Conservation (phyloP, 2,888 invertebrate genomes). For the Limenitis camilla region DNA sequence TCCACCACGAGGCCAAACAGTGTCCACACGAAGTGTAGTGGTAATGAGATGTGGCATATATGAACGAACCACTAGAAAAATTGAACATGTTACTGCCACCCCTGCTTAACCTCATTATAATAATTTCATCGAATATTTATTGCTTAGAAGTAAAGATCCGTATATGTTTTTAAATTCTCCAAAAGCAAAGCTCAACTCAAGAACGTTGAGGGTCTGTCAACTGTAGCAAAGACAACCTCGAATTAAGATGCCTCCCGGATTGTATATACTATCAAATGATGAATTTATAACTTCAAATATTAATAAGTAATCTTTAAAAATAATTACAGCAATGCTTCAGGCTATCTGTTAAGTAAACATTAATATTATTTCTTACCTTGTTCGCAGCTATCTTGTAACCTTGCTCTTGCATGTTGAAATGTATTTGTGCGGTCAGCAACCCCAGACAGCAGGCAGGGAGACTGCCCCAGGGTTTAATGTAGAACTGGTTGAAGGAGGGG, state of each 20-base stretch:
- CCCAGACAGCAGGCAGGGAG: slow-evolving; percentile 45
- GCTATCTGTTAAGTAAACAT: too few relatives aligned
- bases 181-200: too few relatives aligned
- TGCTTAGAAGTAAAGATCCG: neutral
- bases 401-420: slow-evolving; percentile 32
- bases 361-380: slow-evolving; percentile 27
- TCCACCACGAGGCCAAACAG: slow-evolving; percentile 32
- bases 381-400: slow-evolving; percentile 33
- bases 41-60: slow-evolving; percentile 33
- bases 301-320: too few relatives aligned
- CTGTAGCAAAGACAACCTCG: too few relatives aligned
- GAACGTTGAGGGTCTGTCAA: too few relatives aligned
- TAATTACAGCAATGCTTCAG: too few relatives aligned
- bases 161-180: too few relatives aligned
- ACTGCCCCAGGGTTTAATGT: slow-evolving; percentile 50
- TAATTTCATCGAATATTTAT: too few relatives aligned
- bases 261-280: too few relatives aligned
- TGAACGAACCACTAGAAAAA: slow-evolving; percentile 22
- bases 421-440: slow-evolving; percentile 40
- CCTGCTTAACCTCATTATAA: too few relatives aligned
- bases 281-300: too few relatives aligned
- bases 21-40: slow-evolving; percentile 36
- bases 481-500: slow-evolving; percentile 44
- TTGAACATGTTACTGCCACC: neutral
- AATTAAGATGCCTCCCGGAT: too few relatives aligned